Evolutionary conservation across 2,113 vertebrate species (phyloP), one percentile per base, ranked within the genome.

Genomic region (Poicephalus gulielmi): DNA sequence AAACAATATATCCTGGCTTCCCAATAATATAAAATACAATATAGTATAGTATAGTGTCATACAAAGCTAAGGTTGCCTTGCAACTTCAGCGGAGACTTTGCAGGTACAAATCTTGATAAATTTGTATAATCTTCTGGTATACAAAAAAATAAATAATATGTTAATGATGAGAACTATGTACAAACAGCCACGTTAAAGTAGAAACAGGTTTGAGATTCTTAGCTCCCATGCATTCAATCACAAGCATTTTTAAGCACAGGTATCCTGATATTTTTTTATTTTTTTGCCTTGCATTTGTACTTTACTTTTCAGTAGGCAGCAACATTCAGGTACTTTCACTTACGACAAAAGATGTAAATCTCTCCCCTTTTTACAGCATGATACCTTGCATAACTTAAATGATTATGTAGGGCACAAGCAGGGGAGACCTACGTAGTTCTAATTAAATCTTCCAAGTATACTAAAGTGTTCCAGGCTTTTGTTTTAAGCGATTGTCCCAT

Each of bases 401-500:
- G 28, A 39, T 86, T 90, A 84, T 35, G 19, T 82, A 90, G 83
- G 25, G 41, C 16, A 85, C 8, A 86, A 69, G 37, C 64, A 88
- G 44, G 55, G 23, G 71, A 55, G 66, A 94, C 47, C 69, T 86
- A 76, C 52, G 0, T 80, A 50, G 12, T 82, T 95, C 83, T 96
- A 92, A 93, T 94, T 86, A 90, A 70, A 70, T 57, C 83, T 50
- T 87, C n/a, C 33, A 76, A 76, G 70, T 20, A 69, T 37, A 43
- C 24, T n/a, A 4, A 88, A 90, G 17, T 37, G n/a, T 85, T 93
- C 30, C 43, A 59, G 57, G 73, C 37, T 85, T 94, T 95, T 96
- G 86, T 96, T 96, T 93, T 66, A 82, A 91, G 71, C 28, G 44
- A 55, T 85, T 93, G 83, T 73, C 77, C 76, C 70, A 41, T 93